Conservation (phyloP, 2,888 invertebrate species). For the Syrista parreyssii region DNA sequence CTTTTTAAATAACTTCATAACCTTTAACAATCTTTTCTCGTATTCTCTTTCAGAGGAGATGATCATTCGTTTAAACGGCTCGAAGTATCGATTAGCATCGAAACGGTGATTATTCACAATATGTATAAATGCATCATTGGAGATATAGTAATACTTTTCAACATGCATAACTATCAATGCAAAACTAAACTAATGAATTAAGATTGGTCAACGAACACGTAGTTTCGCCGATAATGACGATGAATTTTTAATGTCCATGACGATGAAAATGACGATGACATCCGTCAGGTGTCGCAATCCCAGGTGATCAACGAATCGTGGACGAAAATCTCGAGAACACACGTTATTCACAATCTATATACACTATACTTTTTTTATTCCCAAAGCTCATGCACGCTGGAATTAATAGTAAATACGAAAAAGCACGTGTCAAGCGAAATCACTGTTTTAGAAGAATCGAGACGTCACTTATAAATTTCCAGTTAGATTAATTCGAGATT, state of each 20-base stretch:
- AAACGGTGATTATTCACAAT: neutral
- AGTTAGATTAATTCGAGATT: neutral
- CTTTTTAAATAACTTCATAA: neutral
- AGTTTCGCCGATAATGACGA: neutral
- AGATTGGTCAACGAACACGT: neutral
- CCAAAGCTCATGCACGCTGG: neutral
- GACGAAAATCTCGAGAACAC: neutral
- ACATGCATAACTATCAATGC: neutral
- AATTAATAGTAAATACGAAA: neutral
- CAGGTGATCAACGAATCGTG: neutral
- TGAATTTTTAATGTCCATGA: neutral
- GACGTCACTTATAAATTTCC: neutral
- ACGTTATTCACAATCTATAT: neutral
- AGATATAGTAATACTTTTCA: neutral
- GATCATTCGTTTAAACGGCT: neutral
- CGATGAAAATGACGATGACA: neutral
- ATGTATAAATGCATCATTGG: neutral
- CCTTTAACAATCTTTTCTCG: neutral
- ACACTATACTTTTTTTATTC: neutral
- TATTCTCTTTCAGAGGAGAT: neutral
- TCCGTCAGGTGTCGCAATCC: neutral
- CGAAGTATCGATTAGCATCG: neutral
- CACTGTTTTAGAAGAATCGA: neutral
- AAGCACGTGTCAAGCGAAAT: neutral
- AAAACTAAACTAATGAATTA: neutral